phyloP scores from a whole-genome alignment of 2,113 vertebrate genomes.

The Kryptolebias marmoratus region DNA sequence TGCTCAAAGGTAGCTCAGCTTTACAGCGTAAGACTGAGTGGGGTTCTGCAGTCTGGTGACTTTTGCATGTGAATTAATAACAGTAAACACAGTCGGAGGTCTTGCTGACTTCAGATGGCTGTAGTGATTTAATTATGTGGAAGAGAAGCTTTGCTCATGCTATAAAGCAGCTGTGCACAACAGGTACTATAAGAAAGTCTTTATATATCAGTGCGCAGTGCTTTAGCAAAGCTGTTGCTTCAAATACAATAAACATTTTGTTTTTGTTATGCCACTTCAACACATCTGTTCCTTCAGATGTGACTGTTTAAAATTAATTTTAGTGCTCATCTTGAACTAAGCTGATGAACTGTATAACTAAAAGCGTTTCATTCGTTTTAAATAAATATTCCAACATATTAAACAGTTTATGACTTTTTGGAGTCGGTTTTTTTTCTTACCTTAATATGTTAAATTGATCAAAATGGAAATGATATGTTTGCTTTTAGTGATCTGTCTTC shows the following conservation, averaged over 20 bases:
- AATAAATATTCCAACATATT: too few species aligned
- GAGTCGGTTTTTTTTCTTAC: too few species aligned
- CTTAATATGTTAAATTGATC: too few species aligned
- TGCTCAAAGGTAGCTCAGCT: not conserved
- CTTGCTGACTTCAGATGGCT: constrained; percentile 20
- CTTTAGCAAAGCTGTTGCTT: not conserved
- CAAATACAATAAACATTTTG: not conserved
- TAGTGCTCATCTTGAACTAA: too few species aligned
- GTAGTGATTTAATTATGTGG: constrained; percentile 5
- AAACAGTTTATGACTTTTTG: too few species aligned
- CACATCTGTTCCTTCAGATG: too few species aligned
- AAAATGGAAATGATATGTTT: too few species aligned
- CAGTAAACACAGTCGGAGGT: constrained; percentile 1
- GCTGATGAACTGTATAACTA: too few species aligned
- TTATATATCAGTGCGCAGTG: constrained; percentile 6
- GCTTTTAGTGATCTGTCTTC: too few species aligned
- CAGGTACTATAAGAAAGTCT: constrained; percentile 1
- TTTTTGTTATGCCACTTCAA: too few species aligned
- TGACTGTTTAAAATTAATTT: too few species aligned
- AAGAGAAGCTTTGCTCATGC: constrained; percentile 2
- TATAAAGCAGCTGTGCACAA: constrained; percentile 17
- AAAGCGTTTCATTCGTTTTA: too few species aligned
- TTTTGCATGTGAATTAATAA: constrained; percentile 25
- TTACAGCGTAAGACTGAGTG: not conserved
- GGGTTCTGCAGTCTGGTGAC: not conserved